Evolutionary conservation across 2,888 invertebrate species (phyloP), one percentile per base, ranked within the genome.

Genomic region (Lasioglossum marginatum): DNA sequence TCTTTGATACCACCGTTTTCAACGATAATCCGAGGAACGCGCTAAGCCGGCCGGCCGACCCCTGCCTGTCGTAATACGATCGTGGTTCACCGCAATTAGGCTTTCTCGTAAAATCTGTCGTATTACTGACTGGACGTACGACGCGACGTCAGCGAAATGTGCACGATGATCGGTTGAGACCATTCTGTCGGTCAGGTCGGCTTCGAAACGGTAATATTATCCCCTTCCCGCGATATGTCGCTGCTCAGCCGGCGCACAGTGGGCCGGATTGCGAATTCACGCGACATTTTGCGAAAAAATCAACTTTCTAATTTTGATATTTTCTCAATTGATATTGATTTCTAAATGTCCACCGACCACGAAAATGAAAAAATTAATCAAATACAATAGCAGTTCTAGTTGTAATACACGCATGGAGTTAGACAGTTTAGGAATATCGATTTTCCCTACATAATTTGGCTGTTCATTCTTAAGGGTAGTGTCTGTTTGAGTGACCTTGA

Each of bases 81-180:
- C 66, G 31, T 34, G 66, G 66, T 66, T 19, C 19, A 19, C 66
- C 66, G 66, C 66, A 34, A 34, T 66, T 66, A 34, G 66, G 66
- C 66, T 66, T 34, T 10, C 34, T 66, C 66, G 66, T 66, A 66
- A 66, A 66, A 34, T 66, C 60, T 60, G 60, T 60, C 60, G 60
- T 31, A 60, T 60, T 60, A 60, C 27, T 2, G 60, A 27, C 27
- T 31, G 16, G 2, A 60, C 27, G 60, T 60, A 27, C 27, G 14
- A 27, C 60, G 27, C 60, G 27, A 27, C 60, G 27, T 60, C 27
- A 5, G 12, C 27, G 60, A 60, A 14, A 2, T 31, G 60, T 16
- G 14, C 60, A 16, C 60, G 27, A 27, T 60, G 60, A 60, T 60
- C 60, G 2, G 60, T 31, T 5, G 60, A 16, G 60, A 60, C 60